Evolutionary conservation across 2,797 vertebrate genomes (phyloP), one percentile per base, ranked within the genome.

Genomic region (Mormyrops boulengeri): DNA sequence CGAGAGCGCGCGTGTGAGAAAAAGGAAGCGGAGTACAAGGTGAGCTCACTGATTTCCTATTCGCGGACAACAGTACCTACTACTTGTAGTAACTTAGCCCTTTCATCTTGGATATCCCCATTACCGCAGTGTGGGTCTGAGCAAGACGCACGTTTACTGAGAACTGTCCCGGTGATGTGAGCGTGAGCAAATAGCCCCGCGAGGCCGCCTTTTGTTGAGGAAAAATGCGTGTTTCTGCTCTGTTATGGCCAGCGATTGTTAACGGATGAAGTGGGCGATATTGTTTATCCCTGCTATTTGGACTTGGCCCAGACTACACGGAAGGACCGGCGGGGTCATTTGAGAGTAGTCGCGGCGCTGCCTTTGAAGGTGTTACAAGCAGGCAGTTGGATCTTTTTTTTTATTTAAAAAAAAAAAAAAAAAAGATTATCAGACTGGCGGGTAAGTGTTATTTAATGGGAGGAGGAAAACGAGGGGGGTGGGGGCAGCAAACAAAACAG

Each of bases 121-220:
- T 90, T 90, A 92, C 92, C 89, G 92, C 94, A 89, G 90, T 89
- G 62, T 91, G 92, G 91, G 92, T 93, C 91, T 90, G 90, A 92
- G 92, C 91, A 91, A 55, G 91, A 90, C 92, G 90, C 91, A 89
- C 90, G 90, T 90, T 88, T 89, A 88, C 38, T 77, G 88, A 87
- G 87, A 73, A 85, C 91, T 90, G 92, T 91, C 92, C 91, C 89
- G 92, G 92, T 91, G 91, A 90, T 92, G 91, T 92, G 90, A 93
- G 93, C 93, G 93, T 73, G 93, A 92, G 93, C 92, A 92, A 92
- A 91, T 92, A 93, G 93, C 94, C 94, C 95, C 95, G 95, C 95
- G 95, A 95, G 96, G 95, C 95, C 95, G 95, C 96, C 97, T 97
- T 98, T 98, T 98, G 97, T 97, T 97, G 96, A 95, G 93, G 94